phyloP scores from a whole-genome alignment of 2,888 invertebrate genomes.

The Eilema griseolum region DNA sequence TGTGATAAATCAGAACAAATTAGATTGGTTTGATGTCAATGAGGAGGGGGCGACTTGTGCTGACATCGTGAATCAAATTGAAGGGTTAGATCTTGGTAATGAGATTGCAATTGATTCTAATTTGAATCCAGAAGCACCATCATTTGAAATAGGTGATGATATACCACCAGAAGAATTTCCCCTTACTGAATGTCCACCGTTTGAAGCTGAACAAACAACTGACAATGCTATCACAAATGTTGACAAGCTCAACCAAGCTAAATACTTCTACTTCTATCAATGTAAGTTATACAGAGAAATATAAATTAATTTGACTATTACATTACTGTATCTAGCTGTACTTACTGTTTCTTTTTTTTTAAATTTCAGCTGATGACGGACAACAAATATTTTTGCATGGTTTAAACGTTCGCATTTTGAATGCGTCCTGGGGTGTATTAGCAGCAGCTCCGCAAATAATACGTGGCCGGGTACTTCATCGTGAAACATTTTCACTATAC shows the following conservation, averaged over 20 bases:
- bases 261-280: conserved; percentile 94
- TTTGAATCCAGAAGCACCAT: conserved; percentile 74
- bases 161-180: conserved; percentile 67
- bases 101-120: conserved; percentile 55
- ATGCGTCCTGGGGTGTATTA: conserved; percentile 93
- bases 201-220: conserved; percentile 52
- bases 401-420: conserved; percentile 95
- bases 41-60: conserved; percentile 76
- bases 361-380: conserved; percentile 92
- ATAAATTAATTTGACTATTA: too few relatives aligned
- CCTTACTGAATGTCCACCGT: conserved; percentile 58
- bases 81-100: conserved; percentile 54
- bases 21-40: conserved; percentile 79
- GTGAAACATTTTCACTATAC: conserved; percentile 94
- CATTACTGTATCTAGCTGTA: not conserved
- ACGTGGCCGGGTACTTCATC: conserved; percentile 93
- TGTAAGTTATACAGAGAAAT: conserved; percentile 77
- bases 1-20: conserved; percentile 66
- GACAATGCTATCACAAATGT: conserved; percentile 65
- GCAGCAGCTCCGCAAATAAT: conserved; percentile 92
- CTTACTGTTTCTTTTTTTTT: not conserved
- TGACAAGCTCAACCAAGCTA: conserved; percentile 81
- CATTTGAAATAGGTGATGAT: conserved; percentile 66
- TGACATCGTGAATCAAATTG: conserved; percentile 65
- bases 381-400: conserved; percentile 97